Base-by-base conservation (phyloP, 2,113 vertebrate genomes). In the Rynchops niger region DNA sequence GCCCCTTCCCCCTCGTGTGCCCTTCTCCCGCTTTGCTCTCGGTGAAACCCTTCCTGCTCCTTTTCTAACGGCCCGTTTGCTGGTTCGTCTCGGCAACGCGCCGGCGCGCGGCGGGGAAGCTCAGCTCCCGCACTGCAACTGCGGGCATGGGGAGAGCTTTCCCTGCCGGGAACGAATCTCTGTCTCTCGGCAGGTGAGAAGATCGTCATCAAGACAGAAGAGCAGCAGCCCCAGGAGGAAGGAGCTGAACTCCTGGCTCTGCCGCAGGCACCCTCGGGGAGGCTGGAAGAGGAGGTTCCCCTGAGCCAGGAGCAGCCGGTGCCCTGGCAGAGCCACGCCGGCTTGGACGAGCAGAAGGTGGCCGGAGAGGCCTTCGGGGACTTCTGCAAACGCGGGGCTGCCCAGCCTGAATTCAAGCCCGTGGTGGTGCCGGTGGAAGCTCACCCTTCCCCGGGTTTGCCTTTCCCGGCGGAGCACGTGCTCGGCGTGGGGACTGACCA, bases 131-230 rank as follows among this genome's bases (percentile, higher is more conserved):
- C 30, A 1, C 34, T 3, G 53, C 56, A 19, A 42, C 63, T 16
- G 32, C 1, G 7, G 52, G 36, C 20, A 5, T 0, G 47, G 19
- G 63, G 43, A 27, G 27, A 17, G n/a, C 14, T 62, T 49, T 23
- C 69, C 59, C 40, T 69, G 71, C 83, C 0, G 1, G 63, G 14
- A 14, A 6, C 9, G 52, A 82, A 2, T 9, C 3, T 29, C 2
- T 32, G 9, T 88, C 18, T 90, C n/a, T 62, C 42, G 2, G 5
- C 88, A 97, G 96, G 90, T 17, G 95, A 95, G 56, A 65, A 50
- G 58, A 49, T 97, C 0, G 94, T 96, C 34, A 92, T 97, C 93
- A 97, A 97, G 93, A 96, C 42, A 0, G 96, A 97, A 6, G 96
- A 97, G 71, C 96, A 90, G 91, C 95, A 82, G 88, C 67, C 67